Conservation (phyloP, 2,113 vertebrate genomes). For the Megaptera novaeangliae region DNA sequence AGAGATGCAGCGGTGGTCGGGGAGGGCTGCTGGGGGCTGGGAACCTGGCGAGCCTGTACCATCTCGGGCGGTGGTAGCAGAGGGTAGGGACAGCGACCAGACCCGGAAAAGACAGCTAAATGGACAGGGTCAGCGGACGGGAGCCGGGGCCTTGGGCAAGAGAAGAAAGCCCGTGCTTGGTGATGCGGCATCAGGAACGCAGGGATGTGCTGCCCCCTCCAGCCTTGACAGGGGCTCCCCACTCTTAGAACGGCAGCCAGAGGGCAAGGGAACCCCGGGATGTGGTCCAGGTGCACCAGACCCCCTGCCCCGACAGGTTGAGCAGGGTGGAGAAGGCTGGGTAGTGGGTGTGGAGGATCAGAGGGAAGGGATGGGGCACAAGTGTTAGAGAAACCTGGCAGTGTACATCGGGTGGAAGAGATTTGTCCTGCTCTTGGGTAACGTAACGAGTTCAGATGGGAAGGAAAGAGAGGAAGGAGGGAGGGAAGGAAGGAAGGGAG, state of each 20-base stretch:
- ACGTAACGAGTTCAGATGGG: background rate
- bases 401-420: no score
- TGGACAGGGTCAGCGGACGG: background rate
- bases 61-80: background rate
- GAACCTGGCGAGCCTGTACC: background rate
- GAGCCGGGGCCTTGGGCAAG: background rate
- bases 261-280: fast-evolving
- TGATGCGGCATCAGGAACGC: background rate
- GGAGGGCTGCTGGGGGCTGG: no score
- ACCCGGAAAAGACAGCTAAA: no score
- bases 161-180: background rate
- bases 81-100: background rate
- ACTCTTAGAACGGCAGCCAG: background rate
- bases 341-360: background rate
- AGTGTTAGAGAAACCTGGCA: no score
- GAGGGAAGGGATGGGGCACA: no score
- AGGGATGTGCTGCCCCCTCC: background rate
- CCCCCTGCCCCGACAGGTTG: background rate
- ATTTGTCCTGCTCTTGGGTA: fast-evolving
- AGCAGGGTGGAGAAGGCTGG: background rate
- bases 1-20: background rate
- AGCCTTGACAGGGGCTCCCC: no score
- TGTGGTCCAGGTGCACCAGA: fast-evolving
- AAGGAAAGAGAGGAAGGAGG: background rate
- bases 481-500: no score